Base-by-base conservation (phyloP, 2,797 vertebrate genomes). In the Paguma larvata region DNA sequence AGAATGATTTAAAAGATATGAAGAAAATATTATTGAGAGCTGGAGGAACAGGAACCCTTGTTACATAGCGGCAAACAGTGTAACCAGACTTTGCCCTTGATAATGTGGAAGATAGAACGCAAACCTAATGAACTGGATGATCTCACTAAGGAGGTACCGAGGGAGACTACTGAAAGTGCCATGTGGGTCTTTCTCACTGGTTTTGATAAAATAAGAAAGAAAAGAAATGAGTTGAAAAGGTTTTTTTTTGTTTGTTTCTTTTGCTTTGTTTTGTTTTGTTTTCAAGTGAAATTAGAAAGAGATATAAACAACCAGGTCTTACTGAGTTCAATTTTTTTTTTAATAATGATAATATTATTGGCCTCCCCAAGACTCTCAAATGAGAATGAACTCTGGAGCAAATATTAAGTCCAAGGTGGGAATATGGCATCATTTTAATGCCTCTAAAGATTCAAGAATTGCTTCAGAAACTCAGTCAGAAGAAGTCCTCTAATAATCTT, bases 211-310 rank as follows among this genome's bases (percentile, higher is more conserved):
- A 56, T 77, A n/a, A 73, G 16, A 88, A 15, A 91, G 51, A 63
- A 89, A 91, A 75, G 4, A 85, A 59, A 18, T 56, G 38, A 46
- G 5, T 23, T 85, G 18, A 30, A 65, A 89, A 77, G 19, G 38
- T n/a, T 38, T 38, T 38, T 38, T 38, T 38, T 38, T 38, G 38
- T 38, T 38, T 38, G 38, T 38, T 38, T 38, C 2, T 38, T 38
- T 10, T 75, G n/a, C n/a, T n/a, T n/a, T n/a, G 77, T 48, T 51
- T 51, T 18, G 21, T 56, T 75, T 84, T 21, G 18, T 78, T 80
- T 94, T 91, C 44, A 94, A 72, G 41, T 92, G 10, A 93, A 93
- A 73, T 91, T 83, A 72, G 73, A 85, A 62, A 27, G 5, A 38
- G 1, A 59, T 72, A 63, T 82, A 93, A 91, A 77, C 30, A 85